Conservation (phyloP, 2,797 vertebrate species). For the Smutsia gigantea region DNA sequence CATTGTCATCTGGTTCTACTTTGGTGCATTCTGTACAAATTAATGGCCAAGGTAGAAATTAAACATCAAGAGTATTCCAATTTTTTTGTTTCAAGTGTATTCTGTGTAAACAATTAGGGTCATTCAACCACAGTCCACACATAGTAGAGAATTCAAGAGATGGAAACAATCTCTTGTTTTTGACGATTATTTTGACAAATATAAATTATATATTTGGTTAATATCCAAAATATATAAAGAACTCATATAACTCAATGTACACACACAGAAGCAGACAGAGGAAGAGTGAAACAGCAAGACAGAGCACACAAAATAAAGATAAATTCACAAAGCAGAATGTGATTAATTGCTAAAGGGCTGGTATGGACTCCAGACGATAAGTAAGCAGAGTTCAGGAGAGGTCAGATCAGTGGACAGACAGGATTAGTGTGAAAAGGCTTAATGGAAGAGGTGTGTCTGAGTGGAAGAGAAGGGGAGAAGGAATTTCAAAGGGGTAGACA, state of each 20-base stretch:
- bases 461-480: not conserved
- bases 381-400: slow-evolving; percentile 28
- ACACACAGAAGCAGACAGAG: not conserved
- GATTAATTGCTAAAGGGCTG: slow-evolving; percentile 9
- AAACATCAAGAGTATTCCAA: slow-evolving; percentile 22
- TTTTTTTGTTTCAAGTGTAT: slow-evolving; percentile 31
- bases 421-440: not conserved
- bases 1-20: not conserved
- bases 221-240: too few relatives aligned
- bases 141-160: not conserved
- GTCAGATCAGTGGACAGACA: not conserved
- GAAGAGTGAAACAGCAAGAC: not conserved
- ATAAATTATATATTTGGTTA: too few relatives aligned
- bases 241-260: too few relatives aligned
- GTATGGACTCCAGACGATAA: not conserved
- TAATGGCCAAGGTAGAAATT: slow-evolving; percentile 10
- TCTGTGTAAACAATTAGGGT: slow-evolving; percentile 2
- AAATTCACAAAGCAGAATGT: not conserved
- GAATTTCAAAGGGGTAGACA: not conserved
- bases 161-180: not conserved
- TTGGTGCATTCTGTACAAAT: slow-evolving; percentile 30
- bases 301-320: not conserved
- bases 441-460: not conserved
- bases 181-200: too few relatives aligned
- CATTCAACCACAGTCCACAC: not conserved